Percentiles rank a stretch among this genome's conserved stretches.
These are phyloP conservation scores for Holotrichia oblita DNA, from an alignment of 1,140 invertebrate genomes.

Conservation along the genomic window DNA sequence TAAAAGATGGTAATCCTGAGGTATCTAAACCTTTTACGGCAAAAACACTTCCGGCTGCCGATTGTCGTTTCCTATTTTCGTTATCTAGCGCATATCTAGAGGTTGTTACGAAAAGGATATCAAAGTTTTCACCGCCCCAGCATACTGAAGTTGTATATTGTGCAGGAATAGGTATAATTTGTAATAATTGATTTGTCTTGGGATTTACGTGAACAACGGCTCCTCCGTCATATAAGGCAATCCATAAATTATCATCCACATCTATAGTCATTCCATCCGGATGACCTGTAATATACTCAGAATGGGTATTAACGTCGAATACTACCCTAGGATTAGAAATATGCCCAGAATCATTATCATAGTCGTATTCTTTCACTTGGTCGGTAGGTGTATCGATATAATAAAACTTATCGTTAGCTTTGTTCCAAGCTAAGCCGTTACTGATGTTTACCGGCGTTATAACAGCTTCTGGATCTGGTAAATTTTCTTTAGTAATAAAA, in stretches of 20 bases:
- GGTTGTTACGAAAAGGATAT: conserved; percentile 81
- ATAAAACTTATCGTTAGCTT: conserved; percentile 75
- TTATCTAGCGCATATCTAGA: conserved; percentile 63
- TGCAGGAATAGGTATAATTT: conserved; percentile 71
- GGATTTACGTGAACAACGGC: conserved; percentile 67
- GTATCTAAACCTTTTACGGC: conserved; percentile 60
- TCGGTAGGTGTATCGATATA: conserved; percentile 78
- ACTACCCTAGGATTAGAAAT: conserved; percentile 64
- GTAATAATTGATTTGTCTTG: conserved; percentile 65
- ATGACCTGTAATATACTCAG: conserved; percentile 59
- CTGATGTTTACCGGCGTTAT: conserved; percentile 72
- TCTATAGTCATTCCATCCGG: conserved; percentile 81
- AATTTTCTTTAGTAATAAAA: conserved; percentile 62
- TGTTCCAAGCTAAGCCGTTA: conserved; percentile 85
- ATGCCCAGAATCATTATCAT: conserved; percentile 71
- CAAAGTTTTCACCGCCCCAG: conserved; percentile 80
- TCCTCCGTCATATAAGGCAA: conserved; percentile 66
- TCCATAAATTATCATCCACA: conserved; percentile 71
- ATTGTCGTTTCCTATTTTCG: conserved; percentile 67
- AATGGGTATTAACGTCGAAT: conserved; percentile 59
- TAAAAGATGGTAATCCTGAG: background rate
- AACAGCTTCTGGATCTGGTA: conserved; percentile 59
- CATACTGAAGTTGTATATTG: conserved; percentile 79
- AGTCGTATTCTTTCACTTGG: conserved; percentile 78
- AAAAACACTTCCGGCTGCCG: conserved; percentile 77